Evolutionary conservation across 35 echinoderm and acorn worm species (phyloP).

Genomic region (Apostichopus californicus): DNA sequence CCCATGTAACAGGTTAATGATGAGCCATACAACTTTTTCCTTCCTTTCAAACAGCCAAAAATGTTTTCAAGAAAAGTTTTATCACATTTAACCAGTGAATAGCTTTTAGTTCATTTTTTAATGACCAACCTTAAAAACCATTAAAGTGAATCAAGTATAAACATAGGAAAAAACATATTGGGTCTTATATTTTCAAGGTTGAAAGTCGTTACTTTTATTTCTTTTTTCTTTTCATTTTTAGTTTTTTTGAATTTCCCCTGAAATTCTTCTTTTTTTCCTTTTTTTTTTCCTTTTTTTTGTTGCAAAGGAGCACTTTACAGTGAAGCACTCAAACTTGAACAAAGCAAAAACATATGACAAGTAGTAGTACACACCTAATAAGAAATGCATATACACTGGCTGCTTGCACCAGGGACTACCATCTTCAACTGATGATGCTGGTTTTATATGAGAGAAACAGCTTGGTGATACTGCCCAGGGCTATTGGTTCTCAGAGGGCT

Average conservation of each 20-base stretch:
- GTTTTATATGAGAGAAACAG: not conserved
- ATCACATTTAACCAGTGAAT: slow-evolving; percentile 51
- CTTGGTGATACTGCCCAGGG: not conserved
- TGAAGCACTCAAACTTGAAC: slow-evolving; percentile 28
- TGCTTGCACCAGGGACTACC: not conserved
- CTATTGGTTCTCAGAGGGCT: not conserved
- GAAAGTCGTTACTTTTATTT: slow-evolving; percentile 44
- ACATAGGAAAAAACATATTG: slow-evolving; percentile 49
- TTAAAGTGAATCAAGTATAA: slow-evolving; percentile 46
- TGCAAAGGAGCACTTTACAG: slow-evolving; percentile 9
- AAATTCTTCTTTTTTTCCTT: not conserved
- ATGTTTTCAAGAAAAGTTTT: slow-evolving; percentile 47
- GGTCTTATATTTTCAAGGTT: slow-evolving; percentile 53
- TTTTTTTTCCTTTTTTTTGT: not conserved
- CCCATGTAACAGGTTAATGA: slow-evolving; percentile 52
- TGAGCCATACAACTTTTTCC: not conserved
- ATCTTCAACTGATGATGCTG: not conserved
- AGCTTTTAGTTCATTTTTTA: slow-evolving; percentile 42
- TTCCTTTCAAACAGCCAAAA: slow-evolving; percentile 43
- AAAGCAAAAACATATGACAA: slow-evolving; percentile 52
- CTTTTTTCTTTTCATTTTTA: slow-evolving; percentile 42
- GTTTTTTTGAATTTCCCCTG: slow-evolving; percentile 9
- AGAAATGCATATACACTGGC: slow-evolving; percentile 38
- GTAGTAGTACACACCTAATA: slow-evolving; percentile 38
- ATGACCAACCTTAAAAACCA: slow-evolving; percentile 50